Evolutionary conservation across 2,888 invertebrate species (phyloP).

Genomic region (Dioctria rufipes): DNA sequence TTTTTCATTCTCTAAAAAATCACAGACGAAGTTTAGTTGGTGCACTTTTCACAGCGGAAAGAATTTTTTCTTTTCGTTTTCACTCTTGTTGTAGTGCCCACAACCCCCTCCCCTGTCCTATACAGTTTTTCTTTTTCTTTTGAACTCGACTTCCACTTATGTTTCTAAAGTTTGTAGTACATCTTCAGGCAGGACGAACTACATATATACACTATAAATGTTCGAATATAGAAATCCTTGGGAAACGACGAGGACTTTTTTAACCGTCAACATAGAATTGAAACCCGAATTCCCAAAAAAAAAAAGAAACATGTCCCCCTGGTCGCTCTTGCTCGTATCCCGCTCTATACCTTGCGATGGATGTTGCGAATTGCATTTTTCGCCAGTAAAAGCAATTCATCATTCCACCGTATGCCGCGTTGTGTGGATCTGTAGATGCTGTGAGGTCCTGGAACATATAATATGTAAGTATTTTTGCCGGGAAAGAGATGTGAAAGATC

Average conservation of each 20-base stretch:
- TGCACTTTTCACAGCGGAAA: constrained; percentile 39
- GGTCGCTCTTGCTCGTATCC: constrained; percentile 14
- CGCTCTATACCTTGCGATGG: neutral
- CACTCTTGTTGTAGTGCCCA: neutral
- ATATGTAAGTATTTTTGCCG: neutral
- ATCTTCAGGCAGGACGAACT: neutral
- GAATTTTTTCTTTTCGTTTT: constrained; percentile 25
- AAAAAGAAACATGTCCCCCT: neutral
- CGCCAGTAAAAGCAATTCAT: constrained; percentile 33
- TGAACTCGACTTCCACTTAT: constrained; percentile 1
- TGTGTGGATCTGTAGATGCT: neutral
- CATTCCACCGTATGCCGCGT: constrained; percentile 27
- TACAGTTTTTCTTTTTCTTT: constrained; percentile 12
- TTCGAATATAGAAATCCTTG: constrained; percentile 13
- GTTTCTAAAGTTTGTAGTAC: neutral
- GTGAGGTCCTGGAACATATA: constrained; percentile 10
- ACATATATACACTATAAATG: neutral
- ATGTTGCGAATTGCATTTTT: constrained; percentile 37
- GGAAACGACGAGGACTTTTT: constrained; percentile 11
- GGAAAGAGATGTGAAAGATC: neutral
- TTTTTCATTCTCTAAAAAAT: constrained; percentile 17
- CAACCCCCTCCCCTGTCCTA: neutral
- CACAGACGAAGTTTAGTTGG: constrained; percentile 42
- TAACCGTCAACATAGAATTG: constrained; percentile 17
- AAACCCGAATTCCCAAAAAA: neutral